Base-by-base conservation (phyloP, 2,113 vertebrate species). In the Passerina amoena region DNA sequence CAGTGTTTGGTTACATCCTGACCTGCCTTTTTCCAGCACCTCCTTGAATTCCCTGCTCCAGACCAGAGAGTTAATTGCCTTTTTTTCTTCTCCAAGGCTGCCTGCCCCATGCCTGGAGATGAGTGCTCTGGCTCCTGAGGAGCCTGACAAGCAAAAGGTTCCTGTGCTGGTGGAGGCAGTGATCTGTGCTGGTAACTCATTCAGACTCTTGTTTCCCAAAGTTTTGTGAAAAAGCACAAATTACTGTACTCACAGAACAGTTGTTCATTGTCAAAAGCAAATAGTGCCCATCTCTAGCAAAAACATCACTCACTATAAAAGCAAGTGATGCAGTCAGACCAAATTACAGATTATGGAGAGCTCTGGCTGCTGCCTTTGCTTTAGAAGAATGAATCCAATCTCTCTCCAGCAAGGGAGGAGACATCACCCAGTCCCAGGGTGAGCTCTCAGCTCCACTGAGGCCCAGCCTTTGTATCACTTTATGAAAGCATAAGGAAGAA, bases 21-120 rank as follows among this genome's bases (percentile, higher is more conserved):
- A n/a, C 27, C 24, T 56, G 24, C 35, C 27, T 64, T 64, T 35
- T 51, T 16, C 33, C 40, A 44, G 33, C 18, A 13, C 4, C 25
- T 59, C 13, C 38, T 63, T 51, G 12, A n/a, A n/a, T 6, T 24
- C n/a, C 24, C 35, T 71, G 44, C 14, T 75, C 75, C 42, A 33
- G 14, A 9, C 0, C 4, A 25, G 20, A 80, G 11, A 37, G 8
- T 30, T 60, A 37, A 54, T 70, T 61, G 37, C 7, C 40, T 9
- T 50, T 45, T 48, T 19, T 28, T n/a, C 10, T 38, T 33, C 22
- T 5, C n/a, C 37, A 33, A 4, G 27, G 24, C 35, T 30, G 12
- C 16, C 18, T 38, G 50, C 11, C 6, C 4, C 0, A 0, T 65
- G 42, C 17, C 51, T 53, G 71, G 11, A 65, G 10, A 14, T 2